These are phyloP conservation scores for Pholis gunnellus DNA, from an alignment of 2,113 vertebrate species.

Conservation along the genomic window DNA sequence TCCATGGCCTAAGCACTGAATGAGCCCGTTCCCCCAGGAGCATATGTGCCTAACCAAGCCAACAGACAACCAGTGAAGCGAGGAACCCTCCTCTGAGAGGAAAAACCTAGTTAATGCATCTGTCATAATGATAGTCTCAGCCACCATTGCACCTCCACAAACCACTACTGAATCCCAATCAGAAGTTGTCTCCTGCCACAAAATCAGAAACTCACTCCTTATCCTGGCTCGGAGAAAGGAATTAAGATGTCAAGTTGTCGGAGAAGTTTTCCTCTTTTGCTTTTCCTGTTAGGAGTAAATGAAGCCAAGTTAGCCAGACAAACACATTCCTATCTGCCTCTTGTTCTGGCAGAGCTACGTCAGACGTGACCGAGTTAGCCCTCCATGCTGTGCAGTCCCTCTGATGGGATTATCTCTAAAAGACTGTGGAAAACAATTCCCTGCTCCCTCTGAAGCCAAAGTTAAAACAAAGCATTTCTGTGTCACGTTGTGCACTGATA, in stretches of 20 bases:
- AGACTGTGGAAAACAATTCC: constrained; percentile 74
- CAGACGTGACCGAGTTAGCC: constrained; percentile 68
- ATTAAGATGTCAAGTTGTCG: constrained; percentile 65
- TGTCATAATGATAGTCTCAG: constrained; percentile 68
- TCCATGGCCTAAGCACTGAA: constrained; percentile 68
- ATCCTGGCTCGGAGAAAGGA: constrained; percentile 38
- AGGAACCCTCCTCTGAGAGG: constrained; percentile 63
- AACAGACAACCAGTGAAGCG: constrained; percentile 68
- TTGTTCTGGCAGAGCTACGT: constrained; percentile 65
- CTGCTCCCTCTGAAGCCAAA: constrained; percentile 61
- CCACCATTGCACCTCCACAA: constrained; percentile 55
- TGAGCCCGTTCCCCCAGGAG: constrained; percentile 65
- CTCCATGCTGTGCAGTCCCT: constrained; percentile 66
- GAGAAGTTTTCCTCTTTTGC: constrained; percentile 54
- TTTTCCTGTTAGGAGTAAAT: constrained; percentile 54
- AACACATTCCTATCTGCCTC: constrained; percentile 77
- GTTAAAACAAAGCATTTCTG: constrained; percentile 67
- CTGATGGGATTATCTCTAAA: constrained; percentile 78
- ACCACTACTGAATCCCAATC: constrained; percentile 42
- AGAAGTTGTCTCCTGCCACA: constrained; percentile 34
- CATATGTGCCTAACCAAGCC: constrained; percentile 72
- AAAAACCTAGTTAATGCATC: constrained; percentile 74
- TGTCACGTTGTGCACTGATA: constrained; percentile 47
- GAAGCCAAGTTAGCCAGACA: constrained; percentile 69
- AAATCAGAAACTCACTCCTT: constrained; percentile 23